These are phyloP conservation scores for Mobula birostris DNA, from an alignment of 2,113 vertebrate species.

Conservation along the genomic window DNA sequence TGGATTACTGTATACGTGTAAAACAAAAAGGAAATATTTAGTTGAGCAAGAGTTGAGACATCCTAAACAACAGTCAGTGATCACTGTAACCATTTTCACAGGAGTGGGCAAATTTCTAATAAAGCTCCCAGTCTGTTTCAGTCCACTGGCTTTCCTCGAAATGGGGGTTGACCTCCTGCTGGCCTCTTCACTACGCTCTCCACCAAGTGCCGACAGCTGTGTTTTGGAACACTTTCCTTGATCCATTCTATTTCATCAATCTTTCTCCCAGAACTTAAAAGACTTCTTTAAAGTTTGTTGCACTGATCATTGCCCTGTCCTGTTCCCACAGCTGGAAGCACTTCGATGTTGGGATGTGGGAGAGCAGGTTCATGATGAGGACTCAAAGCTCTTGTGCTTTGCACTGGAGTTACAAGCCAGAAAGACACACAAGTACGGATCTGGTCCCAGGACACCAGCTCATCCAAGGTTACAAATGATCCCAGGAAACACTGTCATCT, in stretches of 20 bases:
- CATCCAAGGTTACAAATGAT: no score
- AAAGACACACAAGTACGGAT: neutral
- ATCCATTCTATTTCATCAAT: neutral
- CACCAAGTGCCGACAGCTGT: neutral
- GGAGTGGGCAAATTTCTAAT: neutral
- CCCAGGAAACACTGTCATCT: neutral
- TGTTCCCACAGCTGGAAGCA: neutral
- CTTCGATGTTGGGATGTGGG: neutral
- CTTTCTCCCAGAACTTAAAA: neutral
- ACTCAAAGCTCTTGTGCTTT: neutral
- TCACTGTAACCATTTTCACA: neutral
- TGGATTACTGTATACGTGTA: neutral
- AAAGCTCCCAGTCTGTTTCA: neutral
- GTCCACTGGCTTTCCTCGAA: neutral
- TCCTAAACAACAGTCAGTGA: neutral
- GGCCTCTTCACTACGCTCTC: neutral
- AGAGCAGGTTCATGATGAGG: no score
- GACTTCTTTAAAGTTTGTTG: neutral
- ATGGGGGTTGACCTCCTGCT: neutral
- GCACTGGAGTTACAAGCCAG: neutral
- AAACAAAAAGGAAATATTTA: conserved; percentile 20
- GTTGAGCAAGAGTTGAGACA: neutral
- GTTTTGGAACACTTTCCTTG: neutral
- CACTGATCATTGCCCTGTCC: neutral
- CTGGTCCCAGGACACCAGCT: no score